These are phyloP conservation scores for Neodiprion pinetum DNA, from an alignment of 1,140 invertebrate genomes.

Conservation along the genomic window DNA sequence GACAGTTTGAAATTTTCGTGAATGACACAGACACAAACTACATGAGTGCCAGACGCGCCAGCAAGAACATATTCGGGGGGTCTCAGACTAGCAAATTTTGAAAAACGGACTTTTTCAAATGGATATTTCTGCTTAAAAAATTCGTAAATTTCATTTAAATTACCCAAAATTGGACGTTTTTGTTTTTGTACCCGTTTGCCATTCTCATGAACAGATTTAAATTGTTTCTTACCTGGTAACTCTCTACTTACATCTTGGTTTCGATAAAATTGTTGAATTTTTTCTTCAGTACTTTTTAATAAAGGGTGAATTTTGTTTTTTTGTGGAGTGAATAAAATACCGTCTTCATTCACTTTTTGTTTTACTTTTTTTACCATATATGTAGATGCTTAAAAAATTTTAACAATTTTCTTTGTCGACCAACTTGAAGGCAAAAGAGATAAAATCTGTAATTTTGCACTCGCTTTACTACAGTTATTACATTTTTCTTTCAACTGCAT, in stretches of 20 bases:
- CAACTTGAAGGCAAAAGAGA: conserved; percentile 23
- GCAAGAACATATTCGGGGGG: conserved; percentile 32
- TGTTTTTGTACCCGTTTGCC: conserved; percentile 27
- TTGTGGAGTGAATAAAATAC: conserved; percentile 23
- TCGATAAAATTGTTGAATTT: conserved; percentile 25
- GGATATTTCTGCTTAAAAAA: conserved; percentile 13
- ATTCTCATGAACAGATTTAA: conserved; percentile 21
- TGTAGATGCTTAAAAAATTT: conserved; percentile 18
- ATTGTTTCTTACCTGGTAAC: conserved; percentile 19
- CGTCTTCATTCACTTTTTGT: conserved; percentile 23
- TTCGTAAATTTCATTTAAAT: conserved; percentile 26
- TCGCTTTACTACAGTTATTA: conserved; percentile 13
- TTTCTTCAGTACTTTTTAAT: conserved; percentile 12
- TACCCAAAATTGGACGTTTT: conserved; percentile 26
- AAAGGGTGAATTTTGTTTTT: conserved; percentile 23
- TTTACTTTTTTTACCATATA: conserved; percentile 25
- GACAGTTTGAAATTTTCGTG: conserved; percentile 33
- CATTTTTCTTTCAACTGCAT: conserved; percentile 21
- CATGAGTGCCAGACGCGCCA: conserved; percentile 29
- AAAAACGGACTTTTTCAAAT: conserved; percentile 26
- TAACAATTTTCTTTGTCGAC: conserved; percentile 19
- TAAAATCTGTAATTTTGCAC: conserved; percentile 18
- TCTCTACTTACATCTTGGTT: conserved; percentile 24
- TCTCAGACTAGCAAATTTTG: conserved; percentile 27
- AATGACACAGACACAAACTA: conserved; percentile 31